Conservation (phyloP, 2,113 vertebrate species). For the Psittacus erithacus region DNA sequence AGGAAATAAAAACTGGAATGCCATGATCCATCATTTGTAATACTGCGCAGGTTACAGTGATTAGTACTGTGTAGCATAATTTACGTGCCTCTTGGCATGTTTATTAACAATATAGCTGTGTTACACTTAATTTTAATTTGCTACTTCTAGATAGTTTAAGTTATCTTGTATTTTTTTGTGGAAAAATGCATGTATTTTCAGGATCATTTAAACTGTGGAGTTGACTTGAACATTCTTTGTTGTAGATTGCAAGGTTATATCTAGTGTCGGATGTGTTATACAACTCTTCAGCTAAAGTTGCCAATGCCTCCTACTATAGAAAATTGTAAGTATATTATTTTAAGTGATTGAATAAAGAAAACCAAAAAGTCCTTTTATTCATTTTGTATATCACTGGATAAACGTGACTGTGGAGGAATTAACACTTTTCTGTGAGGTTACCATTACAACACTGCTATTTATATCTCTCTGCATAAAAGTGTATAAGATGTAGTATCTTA, state of each 20-base stretch:
- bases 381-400: not conserved
- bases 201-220: not conserved
- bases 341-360: not conserved
- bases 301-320: conserved; percentile 98
- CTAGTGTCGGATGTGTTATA: conserved; percentile 97
- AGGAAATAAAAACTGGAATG: not conserved
- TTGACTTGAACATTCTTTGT: conserved; percentile 26
- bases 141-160: not conserved
- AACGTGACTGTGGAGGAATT: not conserved
- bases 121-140: not conserved
- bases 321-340: conserved; percentile 91
- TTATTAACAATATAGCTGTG: not conserved
- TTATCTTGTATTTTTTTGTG: not conserved
- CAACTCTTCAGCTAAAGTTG: conserved; percentile 98
- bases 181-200: not conserved
- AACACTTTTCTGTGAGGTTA: not conserved
- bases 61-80: not conserved
- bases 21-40: not conserved
- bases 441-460: not conserved
- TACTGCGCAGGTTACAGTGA: not conserved
- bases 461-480: not conserved
- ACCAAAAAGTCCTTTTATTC: not conserved
- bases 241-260: conserved; percentile 95
- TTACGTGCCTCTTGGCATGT: not conserved
- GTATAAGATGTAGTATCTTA: not conserved